A percentile compares a stretch with the other conserved stretches of the same genome.
These are phyloP conservation scores for Lathronympha strigana DNA, from an alignment of 2,888 invertebrate species.

Conservation along the genomic window DNA sequence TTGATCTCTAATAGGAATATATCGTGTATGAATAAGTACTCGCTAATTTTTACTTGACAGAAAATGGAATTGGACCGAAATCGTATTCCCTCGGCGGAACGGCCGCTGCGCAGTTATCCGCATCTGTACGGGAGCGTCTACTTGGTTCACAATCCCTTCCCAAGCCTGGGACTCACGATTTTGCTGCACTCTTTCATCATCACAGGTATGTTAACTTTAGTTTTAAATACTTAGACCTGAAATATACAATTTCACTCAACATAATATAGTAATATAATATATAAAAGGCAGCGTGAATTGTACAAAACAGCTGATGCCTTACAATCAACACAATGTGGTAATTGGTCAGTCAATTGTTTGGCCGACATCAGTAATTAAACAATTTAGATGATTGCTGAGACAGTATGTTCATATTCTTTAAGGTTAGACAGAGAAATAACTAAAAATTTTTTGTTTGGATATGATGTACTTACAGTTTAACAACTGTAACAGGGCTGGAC, in stretches of 20 bases:
- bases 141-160: constrained; percentile 95
- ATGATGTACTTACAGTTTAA: constrained; percentile 11
- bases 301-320: constrained; percentile 28
- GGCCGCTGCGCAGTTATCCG: constrained; percentile 93
- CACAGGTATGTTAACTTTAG: constrained; percentile 75
- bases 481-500: constrained; percentile 30
- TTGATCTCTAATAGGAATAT: background rate
- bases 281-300: background rate
- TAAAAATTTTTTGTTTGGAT: constrained; percentile 19
- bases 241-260: background rate
- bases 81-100: constrained; percentile 94
- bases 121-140: constrained; percentile 92
- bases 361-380: constrained; percentile 58
- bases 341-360: constrained; percentile 51
- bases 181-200: constrained; percentile 86
- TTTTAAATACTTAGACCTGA: background rate
- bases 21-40: background rate
- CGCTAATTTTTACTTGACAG: constrained; percentile 64
- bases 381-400: constrained; percentile 51
- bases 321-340: constrained; percentile 43
- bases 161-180: constrained; percentile 89
- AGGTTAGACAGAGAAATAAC: constrained; percentile 37
- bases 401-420: constrained; percentile 38
- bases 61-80: constrained; percentile 91
- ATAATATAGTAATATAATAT: too few relatives aligned